A percentile compares a stretch with the other conserved stretches of the same genome.
Evolutionary conservation across 1,140 invertebrate genomes (phyloP).

Genomic region (Papilio helenus): DNA sequence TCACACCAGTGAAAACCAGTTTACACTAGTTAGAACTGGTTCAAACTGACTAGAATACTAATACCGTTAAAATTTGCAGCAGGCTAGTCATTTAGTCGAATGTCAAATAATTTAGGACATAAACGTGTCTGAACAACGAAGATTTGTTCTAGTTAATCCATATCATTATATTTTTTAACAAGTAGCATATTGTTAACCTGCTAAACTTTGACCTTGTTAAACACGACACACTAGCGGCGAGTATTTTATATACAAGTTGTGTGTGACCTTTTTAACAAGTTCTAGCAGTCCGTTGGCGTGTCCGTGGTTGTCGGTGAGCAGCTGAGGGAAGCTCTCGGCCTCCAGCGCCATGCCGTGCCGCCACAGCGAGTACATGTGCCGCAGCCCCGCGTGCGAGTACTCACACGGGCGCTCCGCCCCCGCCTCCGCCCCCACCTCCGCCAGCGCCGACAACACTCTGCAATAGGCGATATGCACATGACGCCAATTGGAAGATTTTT

Average conservation of each 20-base stretch:
- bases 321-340: conserved; percentile 84
- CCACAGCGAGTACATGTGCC: conserved; percentile 88
- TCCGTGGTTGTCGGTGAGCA: conserved; percentile 86
- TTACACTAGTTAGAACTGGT: too few relatives aligned
- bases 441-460: conserved; percentile 58
- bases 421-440: conserved; percentile 36
- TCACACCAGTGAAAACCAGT: too few relatives aligned
- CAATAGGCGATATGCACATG: background rate
- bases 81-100: too few relatives aligned
- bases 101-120: too few relatives aligned
- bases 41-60: too few relatives aligned
- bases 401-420: conserved; percentile 45
- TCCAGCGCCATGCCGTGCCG: conserved; percentile 90
- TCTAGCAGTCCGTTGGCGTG: conserved; percentile 82
- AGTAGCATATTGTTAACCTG: too few relatives aligned
- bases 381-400: conserved; percentile 81
- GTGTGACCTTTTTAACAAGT: conserved; percentile 83
- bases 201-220: too few relatives aligned
- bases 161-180: too few relatives aligned
- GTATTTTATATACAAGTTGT: background rate
- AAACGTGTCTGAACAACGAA: too few relatives aligned
- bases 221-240: too few relatives aligned
- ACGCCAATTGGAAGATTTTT: background rate
- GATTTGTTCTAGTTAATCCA: too few relatives aligned
- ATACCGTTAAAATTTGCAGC: too few relatives aligned